Percentiles rank a stretch among this genome's conserved stretches.
phyloP scores from a whole-genome alignment of 2,113 vertebrate species.

The Trematomus loennbergii region DNA sequence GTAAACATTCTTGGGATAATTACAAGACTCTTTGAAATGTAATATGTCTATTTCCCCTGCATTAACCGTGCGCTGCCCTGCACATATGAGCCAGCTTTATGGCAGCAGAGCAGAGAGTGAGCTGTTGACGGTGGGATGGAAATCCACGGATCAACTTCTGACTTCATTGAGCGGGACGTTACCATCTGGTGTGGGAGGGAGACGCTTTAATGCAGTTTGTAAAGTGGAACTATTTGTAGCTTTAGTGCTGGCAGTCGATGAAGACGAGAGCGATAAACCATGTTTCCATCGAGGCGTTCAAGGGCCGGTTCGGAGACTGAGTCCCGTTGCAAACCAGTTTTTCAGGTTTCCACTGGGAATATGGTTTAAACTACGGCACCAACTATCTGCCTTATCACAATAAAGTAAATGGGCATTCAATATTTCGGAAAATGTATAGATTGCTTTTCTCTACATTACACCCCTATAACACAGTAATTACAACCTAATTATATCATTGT shows the following conservation, averaged over 20 bases:
- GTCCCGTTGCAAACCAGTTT: too few species aligned
- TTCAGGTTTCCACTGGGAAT: too few species aligned
- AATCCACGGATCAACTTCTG: slow-evolving; percentile 14
- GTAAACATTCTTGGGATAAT: slow-evolving; percentile 48
- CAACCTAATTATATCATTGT: too few species aligned
- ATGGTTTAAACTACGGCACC: too few species aligned
- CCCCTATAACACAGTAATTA: too few species aligned
- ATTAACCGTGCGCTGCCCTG: slow-evolving; percentile 23
- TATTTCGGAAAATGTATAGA: too few species aligned
- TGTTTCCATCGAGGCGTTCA: too few species aligned
- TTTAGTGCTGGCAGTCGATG: background rate
- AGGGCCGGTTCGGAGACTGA: too few species aligned
- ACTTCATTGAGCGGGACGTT: background rate
- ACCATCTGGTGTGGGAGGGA: slow-evolving; percentile 29
- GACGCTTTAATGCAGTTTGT: background rate
- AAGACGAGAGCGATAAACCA: background rate
- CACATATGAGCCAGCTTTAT: slow-evolving; percentile 17
- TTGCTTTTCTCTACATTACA: too few species aligned
- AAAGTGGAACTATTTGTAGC: background rate
- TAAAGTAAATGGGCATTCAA: too few species aligned
- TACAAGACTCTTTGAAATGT: slow-evolving; percentile 37
- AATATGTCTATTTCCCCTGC: slow-evolving; percentile 19
- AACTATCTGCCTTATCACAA: too few species aligned
- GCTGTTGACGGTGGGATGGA: slow-evolving; percentile 5
- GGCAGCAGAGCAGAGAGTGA: slow-evolving; percentile 4